Conservation (phyloP, 1,140 invertebrate species). For the Rhynchophorus ferrugineus region DNA sequence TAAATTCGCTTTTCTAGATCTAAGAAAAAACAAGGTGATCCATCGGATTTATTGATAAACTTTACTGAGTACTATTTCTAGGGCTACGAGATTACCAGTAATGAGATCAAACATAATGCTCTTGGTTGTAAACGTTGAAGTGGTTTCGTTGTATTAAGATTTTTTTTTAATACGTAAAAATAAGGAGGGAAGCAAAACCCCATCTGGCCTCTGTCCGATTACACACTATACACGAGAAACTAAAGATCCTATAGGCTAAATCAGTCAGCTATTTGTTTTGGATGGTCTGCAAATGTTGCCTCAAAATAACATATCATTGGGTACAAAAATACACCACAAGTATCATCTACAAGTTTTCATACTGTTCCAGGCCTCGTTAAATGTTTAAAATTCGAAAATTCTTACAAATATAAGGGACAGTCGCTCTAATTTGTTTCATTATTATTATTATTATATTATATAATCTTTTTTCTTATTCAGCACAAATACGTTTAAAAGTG, state of each 20-base stretch:
- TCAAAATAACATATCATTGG: constrained; percentile 35
- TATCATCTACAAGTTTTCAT: constrained; percentile 36
- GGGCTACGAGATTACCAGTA: no score
- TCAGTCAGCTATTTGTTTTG: constrained; percentile 33
- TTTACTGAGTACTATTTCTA: no score
- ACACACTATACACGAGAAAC: no score
- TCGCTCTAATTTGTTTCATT: constrained; percentile 38
- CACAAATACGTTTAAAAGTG: constrained; percentile 19
- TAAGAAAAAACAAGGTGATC: no score
- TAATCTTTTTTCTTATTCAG: constrained; percentile 14
- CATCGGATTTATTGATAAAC: no score
- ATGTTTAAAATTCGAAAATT: constrained; percentile 43
- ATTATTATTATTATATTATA: constrained; percentile 14
- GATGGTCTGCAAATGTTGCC: constrained; percentile 30
- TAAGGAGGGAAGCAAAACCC: no score
- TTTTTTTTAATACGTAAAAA: no score
- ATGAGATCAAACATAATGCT: no score
- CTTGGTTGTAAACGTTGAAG: no score
- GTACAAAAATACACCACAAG: constrained; percentile 43
- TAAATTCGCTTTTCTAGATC: neutral
- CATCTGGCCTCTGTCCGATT: no score
- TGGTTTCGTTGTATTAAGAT: constrained; percentile 2
- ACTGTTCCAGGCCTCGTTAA: constrained; percentile 41
- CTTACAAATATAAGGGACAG: constrained; percentile 41
- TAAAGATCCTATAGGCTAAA: constrained; percentile 35